Percentiles rank a stretch among this genome's conserved stretches.
Conservation (phyloP, 2,888 invertebrate genomes). For the Drosophila colorata region DNA sequence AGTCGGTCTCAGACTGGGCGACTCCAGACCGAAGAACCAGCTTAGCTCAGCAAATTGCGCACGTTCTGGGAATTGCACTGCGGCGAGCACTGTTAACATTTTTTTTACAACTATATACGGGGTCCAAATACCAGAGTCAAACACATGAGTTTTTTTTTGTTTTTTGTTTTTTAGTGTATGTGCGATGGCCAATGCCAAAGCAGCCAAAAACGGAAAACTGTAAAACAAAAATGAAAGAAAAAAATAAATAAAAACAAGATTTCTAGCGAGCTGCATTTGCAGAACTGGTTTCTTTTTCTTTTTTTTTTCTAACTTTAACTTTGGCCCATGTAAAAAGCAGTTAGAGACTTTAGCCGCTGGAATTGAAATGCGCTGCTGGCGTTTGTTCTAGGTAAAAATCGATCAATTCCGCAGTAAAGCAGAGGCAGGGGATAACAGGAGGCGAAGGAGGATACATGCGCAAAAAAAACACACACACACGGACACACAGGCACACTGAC, state of each 20-base stretch:
- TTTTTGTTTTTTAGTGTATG: conserved; percentile 22
- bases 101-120: conserved; percentile 28
- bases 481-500: conserved; percentile 32
- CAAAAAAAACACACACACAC: conserved; percentile 50
- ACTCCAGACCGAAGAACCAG: conserved; percentile 42
- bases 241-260: conserved; percentile 63
- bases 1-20: conserved; percentile 52
- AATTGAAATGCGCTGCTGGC: conserved; percentile 41
- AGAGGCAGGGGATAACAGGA: conserved; percentile 29
- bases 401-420: conserved; percentile 54
- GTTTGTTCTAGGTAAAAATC: conserved; percentile 67
- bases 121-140: conserved; percentile 48
- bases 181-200: conserved; percentile 63
- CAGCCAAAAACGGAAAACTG: conserved; percentile 71
- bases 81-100: conserved; percentile 50
- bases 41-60: conserved; percentile 64
- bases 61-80: conserved; percentile 70
- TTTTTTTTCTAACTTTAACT: conserved; percentile 35
- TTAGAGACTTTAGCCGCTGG: conserved; percentile 38
- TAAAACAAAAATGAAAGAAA: conserved; percentile 54
- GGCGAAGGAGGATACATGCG: conserved; percentile 70
- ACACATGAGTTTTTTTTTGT: conserved; percentile 47
- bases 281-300: conserved; percentile 73
- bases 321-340: conserved; percentile 46
- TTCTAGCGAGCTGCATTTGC: conserved; percentile 63